A percentile compares a stretch with the other conserved stretches of the same genome.
Evolutionary conservation across 2,888 invertebrate genomes (phyloP).

Genomic region (Stenichneumon culpator): DNA sequence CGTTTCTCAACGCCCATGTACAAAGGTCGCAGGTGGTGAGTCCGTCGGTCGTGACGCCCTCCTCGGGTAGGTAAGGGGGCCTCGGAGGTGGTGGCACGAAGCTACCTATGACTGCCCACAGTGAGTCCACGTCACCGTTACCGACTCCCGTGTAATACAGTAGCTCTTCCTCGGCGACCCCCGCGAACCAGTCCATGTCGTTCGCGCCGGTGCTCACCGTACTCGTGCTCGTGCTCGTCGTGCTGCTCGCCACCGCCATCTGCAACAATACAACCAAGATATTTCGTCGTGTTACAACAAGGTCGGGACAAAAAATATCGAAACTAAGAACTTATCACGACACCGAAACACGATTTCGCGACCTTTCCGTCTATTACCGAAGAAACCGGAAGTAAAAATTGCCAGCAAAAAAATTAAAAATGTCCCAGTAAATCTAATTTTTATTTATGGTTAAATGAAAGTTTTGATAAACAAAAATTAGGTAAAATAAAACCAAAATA

Average conservation of each 20-base stretch:
- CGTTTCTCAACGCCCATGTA: constrained; percentile 89
- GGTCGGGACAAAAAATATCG: neutral
- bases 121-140: constrained; percentile 82
- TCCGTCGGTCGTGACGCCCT: constrained; percentile 88
- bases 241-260: constrained; percentile 79
- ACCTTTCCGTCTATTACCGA: neutral
- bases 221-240: constrained; percentile 72
- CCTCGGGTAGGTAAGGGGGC: constrained; percentile 88
- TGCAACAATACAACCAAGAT: constrained; percentile 66
- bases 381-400: neutral
- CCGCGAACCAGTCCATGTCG: constrained; percentile 84
- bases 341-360: constrained; percentile 24
- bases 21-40: constrained; percentile 91
- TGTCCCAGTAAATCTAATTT: neutral
- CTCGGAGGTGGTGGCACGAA: constrained; percentile 90
- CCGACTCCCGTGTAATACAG: constrained; percentile 82
- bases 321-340: constrained; percentile 41
- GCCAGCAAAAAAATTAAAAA: neutral
- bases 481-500: no score
- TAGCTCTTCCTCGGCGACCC: constrained; percentile 83
- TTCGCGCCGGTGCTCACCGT: constrained; percentile 80
- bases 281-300: constrained; percentile 27
- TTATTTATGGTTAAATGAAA: neutral
- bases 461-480: neutral
- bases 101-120: constrained; percentile 84